These are phyloP conservation scores for Chelonia mydas DNA, from an alignment of 2,797 vertebrate genomes.

Conservation along the genomic window DNA sequence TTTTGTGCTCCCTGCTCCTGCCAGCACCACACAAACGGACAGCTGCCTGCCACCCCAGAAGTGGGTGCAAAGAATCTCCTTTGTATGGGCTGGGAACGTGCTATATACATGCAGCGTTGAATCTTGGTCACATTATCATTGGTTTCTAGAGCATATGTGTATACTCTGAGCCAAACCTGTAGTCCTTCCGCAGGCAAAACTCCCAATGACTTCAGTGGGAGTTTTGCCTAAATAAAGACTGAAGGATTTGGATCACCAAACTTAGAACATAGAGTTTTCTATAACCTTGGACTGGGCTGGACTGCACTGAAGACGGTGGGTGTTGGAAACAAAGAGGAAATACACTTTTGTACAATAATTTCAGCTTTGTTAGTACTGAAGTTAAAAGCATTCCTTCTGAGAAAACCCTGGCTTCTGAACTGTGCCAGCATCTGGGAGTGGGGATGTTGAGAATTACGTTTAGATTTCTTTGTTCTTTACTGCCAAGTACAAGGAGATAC, in stretches of 20 bases:
- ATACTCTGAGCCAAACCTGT: conserved; percentile 25
- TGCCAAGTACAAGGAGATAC: conserved; percentile 52
- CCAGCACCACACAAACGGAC: neutral
- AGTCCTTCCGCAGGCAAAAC: conserved; percentile 36
- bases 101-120: neutral
- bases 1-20: neutral
- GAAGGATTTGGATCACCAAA: conserved; percentile 59
- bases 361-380: conserved; percentile 52
- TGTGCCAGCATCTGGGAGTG: conserved; percentile 53
- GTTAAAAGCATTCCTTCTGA: conserved; percentile 72
- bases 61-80: neutral
- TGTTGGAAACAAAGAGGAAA: conserved; percentile 64
- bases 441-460: conserved; percentile 47
- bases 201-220: conserved; percentile 47
- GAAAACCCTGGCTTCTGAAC: conserved; percentile 46
- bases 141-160: neutral
- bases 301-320: neutral
- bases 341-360: conserved; percentile 50
- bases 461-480: conserved; percentile 57
- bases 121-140: neutral
- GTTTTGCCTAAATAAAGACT: conserved; percentile 65
- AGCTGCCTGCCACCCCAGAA: neutral
- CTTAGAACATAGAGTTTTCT: conserved; percentile 55
- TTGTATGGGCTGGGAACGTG: neutral
- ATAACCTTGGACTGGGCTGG: conserved; percentile 34